phyloP scores from a whole-genome alignment of 37 sponge, comb jelly and placozoan species.

The Petrosia ficiformis region DNA sequence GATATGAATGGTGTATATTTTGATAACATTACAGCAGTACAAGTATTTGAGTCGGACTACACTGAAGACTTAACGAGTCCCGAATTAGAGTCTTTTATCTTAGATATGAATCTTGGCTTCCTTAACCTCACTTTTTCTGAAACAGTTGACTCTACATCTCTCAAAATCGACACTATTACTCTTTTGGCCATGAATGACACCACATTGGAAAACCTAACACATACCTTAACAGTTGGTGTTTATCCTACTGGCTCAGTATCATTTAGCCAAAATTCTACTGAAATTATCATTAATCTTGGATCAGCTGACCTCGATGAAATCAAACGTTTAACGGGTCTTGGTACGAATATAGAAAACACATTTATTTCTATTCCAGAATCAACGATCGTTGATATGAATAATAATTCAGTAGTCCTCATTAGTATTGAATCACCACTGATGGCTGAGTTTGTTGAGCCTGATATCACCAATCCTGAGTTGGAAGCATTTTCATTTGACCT shows the following conservation, averaged over 20 bases:
- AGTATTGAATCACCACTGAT: slow-evolving; percentile 10
- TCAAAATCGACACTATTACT: slow-evolving; percentile 45
- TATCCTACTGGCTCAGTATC: slow-evolving; percentile 39
- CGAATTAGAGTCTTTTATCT: slow-evolving; percentile 40
- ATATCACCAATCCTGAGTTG: slow-evolving; percentile 61
- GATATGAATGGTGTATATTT: slow-evolving; percentile 61
- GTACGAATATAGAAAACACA: slow-evolving; percentile 40
- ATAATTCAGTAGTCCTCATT: slow-evolving; percentile 42
- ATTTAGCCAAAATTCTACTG: slow-evolving; percentile 34
- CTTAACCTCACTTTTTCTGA: slow-evolving; percentile 79
- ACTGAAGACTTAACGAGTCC: slow-evolving; percentile 68
- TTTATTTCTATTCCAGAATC: slow-evolving; percentile 61
- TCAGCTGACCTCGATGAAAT: slow-evolving; percentile 71
- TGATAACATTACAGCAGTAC: slow-evolving; percentile 18
- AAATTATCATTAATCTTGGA: slow-evolving; percentile 56
- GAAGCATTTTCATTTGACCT: slow-evolving; percentile 67
- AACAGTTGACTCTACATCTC: slow-evolving; percentile 78
- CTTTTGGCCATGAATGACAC: slow-evolving; percentile 43
- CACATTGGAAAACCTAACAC: not conserved
- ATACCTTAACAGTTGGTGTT: slow-evolving; percentile 24
- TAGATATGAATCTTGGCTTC: slow-evolving; percentile 63
- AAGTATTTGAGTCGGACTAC: slow-evolving; percentile 41
- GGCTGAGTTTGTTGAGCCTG: slow-evolving; percentile 28
- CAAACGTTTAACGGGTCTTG: slow-evolving; percentile 65
- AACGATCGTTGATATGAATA: slow-evolving; percentile 68